phyloP scores from a whole-genome alignment of 2,113 vertebrate species.

The Pavo muticus region DNA sequence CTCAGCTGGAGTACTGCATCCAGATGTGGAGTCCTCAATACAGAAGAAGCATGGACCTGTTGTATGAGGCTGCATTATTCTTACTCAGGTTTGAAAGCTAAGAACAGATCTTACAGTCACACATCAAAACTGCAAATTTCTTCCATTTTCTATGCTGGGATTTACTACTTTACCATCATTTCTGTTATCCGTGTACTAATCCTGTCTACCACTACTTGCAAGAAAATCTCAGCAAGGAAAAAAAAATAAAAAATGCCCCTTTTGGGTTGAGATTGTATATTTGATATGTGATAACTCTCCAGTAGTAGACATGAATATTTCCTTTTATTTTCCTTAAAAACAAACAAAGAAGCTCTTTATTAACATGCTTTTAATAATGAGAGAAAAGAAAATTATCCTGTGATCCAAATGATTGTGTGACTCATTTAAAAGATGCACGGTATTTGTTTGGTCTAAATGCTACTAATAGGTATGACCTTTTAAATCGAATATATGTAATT shows the following conservation, averaged over 20 bases:
- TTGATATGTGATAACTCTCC: background rate
- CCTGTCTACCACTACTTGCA: background rate
- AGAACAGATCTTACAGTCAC: background rate
- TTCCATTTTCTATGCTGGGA: background rate
- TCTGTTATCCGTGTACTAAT: background rate
- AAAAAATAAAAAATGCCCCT: background rate
- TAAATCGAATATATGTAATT: conserved; percentile 27
- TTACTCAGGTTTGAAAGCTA: background rate
- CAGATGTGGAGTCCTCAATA: no score
- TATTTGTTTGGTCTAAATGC: background rate
- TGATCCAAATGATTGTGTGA: background rate
- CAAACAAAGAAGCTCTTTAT: background rate
- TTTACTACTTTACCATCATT: background rate
- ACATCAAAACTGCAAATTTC: background rate
- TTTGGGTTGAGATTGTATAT: background rate
- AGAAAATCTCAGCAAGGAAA: background rate
- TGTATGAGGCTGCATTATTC: background rate
- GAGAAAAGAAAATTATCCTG: background rate
- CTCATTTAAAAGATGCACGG: conserved; percentile 1
- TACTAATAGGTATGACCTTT: conserved; percentile 27
- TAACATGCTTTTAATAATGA: background rate
- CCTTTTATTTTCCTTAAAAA: background rate
- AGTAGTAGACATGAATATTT: background rate
- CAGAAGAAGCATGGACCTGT: background rate
- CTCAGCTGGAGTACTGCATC: no score